Evolutionary conservation across 2,888 invertebrate genomes (phyloP).

Genomic region (Tethea ocularis): DNA sequence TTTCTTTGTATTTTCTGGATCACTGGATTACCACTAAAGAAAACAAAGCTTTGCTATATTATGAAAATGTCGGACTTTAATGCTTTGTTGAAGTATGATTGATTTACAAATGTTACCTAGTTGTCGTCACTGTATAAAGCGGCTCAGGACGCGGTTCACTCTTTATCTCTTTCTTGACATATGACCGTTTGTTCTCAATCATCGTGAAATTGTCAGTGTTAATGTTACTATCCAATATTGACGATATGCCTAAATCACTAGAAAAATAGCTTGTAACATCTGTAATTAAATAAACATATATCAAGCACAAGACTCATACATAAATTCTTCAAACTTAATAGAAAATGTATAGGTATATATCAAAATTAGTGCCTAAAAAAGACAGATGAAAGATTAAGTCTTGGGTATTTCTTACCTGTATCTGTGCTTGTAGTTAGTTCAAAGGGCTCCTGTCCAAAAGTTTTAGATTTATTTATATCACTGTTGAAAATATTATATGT

Average conservation of each 20-base stretch:
- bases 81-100: background rate
- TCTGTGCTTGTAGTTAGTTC: conserved; percentile 45
- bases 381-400: no score
- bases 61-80: background rate
- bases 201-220: conserved; percentile 55
- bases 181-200: conserved; percentile 66
- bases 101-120: conserved; percentile 47
- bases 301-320: no score
- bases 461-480: conserved; percentile 46
- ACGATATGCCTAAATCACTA: conserved; percentile 44
- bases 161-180: conserved; percentile 61
- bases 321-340: no score
- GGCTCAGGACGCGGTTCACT: conserved; percentile 58
- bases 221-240: conserved; percentile 52
- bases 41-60: conserved; percentile 5
- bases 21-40: conserved; percentile 63
- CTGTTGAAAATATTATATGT: conserved; percentile 53
- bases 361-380: no score
- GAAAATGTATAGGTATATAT: no score
- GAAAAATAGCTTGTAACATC: conserved; percentile 46
- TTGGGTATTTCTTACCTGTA: conserved; percentile 40
- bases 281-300: conserved; percentile 30
- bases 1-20: conserved; percentile 67
- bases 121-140: conserved; percentile 68
- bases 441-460: conserved; percentile 49